These are phyloP conservation scores for Acleris laterana DNA, from an alignment of 2,888 invertebrate species.

Conservation along the genomic window DNA sequence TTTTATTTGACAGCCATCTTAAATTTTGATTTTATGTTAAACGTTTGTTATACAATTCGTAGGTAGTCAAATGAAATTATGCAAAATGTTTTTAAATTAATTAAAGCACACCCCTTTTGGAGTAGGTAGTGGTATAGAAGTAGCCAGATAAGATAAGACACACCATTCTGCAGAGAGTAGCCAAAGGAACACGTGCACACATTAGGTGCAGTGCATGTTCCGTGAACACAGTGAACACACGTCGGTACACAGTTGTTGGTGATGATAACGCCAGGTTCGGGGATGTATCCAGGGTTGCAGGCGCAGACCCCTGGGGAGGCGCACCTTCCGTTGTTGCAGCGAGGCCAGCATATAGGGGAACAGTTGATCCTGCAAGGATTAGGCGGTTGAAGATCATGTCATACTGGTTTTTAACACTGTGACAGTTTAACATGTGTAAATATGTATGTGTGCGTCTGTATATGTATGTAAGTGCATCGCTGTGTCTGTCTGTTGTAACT, in stretches of 20 bases:
- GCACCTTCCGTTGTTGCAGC: constrained; percentile 48
- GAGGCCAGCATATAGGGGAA: constrained; percentile 48
- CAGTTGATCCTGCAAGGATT: constrained; percentile 45
- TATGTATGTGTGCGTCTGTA: too few relatives aligned
- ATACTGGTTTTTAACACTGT: too few relatives aligned
- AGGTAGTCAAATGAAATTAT: too few relatives aligned
- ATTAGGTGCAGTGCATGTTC: constrained; percentile 55
- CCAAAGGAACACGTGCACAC: constrained; percentile 57
- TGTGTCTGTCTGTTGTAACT: too few relatives aligned
- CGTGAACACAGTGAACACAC: constrained; percentile 44
- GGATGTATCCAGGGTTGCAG: constrained; percentile 45
- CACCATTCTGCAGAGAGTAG: constrained; percentile 45
- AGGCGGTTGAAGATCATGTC: too few relatives aligned
- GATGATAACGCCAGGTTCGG: background rate
- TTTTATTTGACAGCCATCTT: too few relatives aligned
- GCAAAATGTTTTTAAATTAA: too few relatives aligned
- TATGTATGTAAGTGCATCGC: too few relatives aligned
- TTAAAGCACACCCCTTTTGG: background rate
- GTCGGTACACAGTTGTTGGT: constrained; percentile 40
- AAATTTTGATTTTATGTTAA: too few relatives aligned
- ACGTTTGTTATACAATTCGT: too few relatives aligned
- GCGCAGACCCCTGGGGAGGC: constrained; percentile 45
- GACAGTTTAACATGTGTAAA: too few relatives aligned
- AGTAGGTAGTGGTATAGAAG: background rate
- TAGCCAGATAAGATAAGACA: constrained; percentile 44